Evolutionary conservation across 2,797 vertebrate species (phyloP), one percentile per base, ranked within the genome.

Genomic region (Mycteria americana): DNA sequence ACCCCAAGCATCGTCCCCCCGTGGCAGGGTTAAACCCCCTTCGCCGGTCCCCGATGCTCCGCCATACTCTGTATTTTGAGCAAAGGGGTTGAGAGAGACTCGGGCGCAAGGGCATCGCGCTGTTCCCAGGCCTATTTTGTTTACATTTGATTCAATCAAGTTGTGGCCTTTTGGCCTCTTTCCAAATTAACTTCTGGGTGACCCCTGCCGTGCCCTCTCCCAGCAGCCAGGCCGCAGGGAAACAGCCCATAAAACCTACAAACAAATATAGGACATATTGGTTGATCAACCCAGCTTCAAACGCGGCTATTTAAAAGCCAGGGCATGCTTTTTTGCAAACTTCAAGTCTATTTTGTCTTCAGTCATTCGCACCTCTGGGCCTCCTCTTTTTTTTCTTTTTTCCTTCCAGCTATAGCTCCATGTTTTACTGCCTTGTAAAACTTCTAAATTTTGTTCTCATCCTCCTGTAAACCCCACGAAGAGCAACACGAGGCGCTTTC

Each of bases 181-280:
- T 96, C 96, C 96, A 96, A 95, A 96, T 96, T 95, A 96, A 96
- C 93, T 95, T 81, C 87, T 96, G 92, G 65, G 78, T 89, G 89
- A 94, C 96, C 96, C 93, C 92, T 33, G 33, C 57, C 27, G 30
- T 89, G 91, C 83, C 93, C 92, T 92, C 93, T 95, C 95, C 95
- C 95, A 95, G 95, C 95, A 94, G 86, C 92, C 92, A 88, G 96
- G 92, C 93, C 1, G 2, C 87, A 48, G 53, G 83, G 91, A 92
- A 96, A 75, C 69, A 96, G 95, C 65, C 93, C 85, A 90, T 95
- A 95, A 97, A 96, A 96, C 93, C 88, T 63, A 82, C 91, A 96
- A 93, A 94, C 84, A 96, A 96, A 95, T 92, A 92, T 63, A 77
- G 85, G 82, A 88, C 89, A 76, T 59, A 91, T 17, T 78, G 78